A percentile compares a stretch with the other conserved stretches of the same genome.
These are phyloP conservation scores for Caretta caretta DNA, from an alignment of 2,113 vertebrate species.

Conservation along the genomic window DNA sequence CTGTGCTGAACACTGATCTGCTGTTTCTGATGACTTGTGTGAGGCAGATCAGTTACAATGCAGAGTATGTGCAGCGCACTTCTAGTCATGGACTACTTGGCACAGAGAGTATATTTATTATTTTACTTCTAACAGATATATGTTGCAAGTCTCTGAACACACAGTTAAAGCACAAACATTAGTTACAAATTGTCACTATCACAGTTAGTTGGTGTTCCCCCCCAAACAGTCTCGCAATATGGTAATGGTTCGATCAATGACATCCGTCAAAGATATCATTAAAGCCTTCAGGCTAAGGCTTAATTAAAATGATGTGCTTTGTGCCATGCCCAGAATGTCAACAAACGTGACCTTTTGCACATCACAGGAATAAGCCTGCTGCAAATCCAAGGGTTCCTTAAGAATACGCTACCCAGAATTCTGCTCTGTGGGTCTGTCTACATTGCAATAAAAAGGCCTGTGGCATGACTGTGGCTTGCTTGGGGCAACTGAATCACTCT, in stretches of 20 bases:
- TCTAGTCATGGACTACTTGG: background rate
- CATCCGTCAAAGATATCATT: background rate
- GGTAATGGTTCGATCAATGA: background rate
- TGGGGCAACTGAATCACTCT: background rate
- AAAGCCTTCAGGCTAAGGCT: background rate
- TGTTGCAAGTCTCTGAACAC: background rate
- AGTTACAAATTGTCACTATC: background rate
- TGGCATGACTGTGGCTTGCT: background rate
- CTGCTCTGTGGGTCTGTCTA: background rate
- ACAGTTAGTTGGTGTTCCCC: background rate
- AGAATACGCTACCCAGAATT: rapidly evolving
- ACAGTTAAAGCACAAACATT: background rate
- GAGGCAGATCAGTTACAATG: background rate
- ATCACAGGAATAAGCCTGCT: rapidly evolving
- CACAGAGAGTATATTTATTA: background rate
- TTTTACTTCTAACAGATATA: background rate
- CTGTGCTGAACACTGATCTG: background rate
- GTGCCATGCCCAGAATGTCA: background rate
- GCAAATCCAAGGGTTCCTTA: background rate
- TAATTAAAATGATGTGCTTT: rapidly evolving
- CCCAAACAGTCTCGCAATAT: rapidly evolving
- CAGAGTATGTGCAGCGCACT: background rate
- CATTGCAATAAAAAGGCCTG: background rate
- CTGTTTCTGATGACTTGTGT: background rate
- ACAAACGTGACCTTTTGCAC: background rate